A percentile compares a stretch with the other conserved stretches of the same genome.
Evolutionary conservation across 2,797 vertebrate genomes (phyloP).

Genomic region (Melanotaenia maccullochi): DNA sequence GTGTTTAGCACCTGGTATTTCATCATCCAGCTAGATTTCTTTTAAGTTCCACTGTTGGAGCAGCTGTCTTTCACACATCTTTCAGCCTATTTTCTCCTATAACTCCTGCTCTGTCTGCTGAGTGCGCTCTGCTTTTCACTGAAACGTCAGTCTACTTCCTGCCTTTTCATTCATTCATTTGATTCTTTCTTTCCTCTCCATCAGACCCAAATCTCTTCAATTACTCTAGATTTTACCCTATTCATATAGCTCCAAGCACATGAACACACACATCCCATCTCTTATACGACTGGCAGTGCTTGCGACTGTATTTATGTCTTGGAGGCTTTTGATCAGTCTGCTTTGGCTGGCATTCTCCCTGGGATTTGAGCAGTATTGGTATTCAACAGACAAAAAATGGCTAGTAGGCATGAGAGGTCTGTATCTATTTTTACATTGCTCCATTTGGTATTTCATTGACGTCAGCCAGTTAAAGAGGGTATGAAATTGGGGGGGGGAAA

Average conservation of each 20-base stretch:
- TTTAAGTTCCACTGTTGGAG: neutral
- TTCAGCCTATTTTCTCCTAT: slow-evolving; percentile 16
- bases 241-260: slow-evolving; percentile 43
- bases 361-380: slow-evolving; percentile 69
- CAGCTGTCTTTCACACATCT: slow-evolving; percentile 1
- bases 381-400: slow-evolving; percentile 69
- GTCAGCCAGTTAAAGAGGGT: slow-evolving; percentile 47
- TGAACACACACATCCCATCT: slow-evolving; percentile 29
- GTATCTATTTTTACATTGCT: slow-evolving; percentile 65
- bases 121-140: slow-evolving; percentile 44
- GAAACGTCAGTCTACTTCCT: slow-evolving; percentile 57
- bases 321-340: slow-evolving; percentile 64
- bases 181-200: slow-evolving; percentile 55
- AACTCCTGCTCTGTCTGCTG: slow-evolving; percentile 35
- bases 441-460: slow-evolving; percentile 56
- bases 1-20: slow-evolving; percentile 20
- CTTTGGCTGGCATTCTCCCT: slow-evolving; percentile 57
- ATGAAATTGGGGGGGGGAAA: slow-evolving; percentile 3
- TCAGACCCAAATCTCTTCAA: slow-evolving; percentile 67
- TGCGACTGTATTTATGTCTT: slow-evolving; percentile 64
- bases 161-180: slow-evolving; percentile 59
- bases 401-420: slow-evolving; percentile 62
- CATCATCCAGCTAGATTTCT: slow-evolving; percentile 14
- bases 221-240: slow-evolving; percentile 55
- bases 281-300: slow-evolving; percentile 40